Evolutionary conservation across 2,888 invertebrate genomes (phyloP).

Genomic region (Alitta virens): DNA sequence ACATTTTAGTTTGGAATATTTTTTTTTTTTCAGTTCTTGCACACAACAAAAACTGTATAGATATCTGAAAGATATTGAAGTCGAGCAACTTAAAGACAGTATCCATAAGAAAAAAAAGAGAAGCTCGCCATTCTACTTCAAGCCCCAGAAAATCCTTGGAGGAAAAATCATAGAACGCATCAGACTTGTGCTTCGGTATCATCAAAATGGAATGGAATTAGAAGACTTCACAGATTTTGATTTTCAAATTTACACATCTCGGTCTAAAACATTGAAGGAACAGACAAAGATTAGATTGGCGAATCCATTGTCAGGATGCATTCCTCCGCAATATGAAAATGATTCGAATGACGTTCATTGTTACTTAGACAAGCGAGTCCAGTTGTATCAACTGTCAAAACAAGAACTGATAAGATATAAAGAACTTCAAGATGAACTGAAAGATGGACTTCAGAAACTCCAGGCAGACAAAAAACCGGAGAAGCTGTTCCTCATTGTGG

Average conservation of each 20-base stretch:
- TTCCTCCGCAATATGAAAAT: background rate
- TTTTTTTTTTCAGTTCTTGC: too few species aligned
- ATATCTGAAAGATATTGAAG: too few species aligned
- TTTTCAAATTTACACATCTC: constrained; percentile 16
- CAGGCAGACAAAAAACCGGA: background rate
- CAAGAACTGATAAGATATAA: background rate
- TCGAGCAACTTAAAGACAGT: too few species aligned
- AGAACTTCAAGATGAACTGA: background rate
- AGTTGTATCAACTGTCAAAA: background rate
- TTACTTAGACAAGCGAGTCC: background rate
- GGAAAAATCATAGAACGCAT: background rate
- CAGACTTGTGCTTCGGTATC: background rate
- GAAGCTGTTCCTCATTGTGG: background rate
- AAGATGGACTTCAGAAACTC: too few species aligned
- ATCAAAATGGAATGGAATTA: background rate
- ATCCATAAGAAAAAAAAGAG: too few species aligned
- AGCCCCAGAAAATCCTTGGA: background rate
- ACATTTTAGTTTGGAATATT: too few species aligned
- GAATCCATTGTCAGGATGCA: constrained; percentile 3
- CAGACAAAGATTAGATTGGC: constrained; percentile 9
- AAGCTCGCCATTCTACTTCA: too few species aligned
- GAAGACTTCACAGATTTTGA: constrained; percentile 5
- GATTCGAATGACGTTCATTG: background rate
- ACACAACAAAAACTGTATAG: too few species aligned
- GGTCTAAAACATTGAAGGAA: constrained; percentile 5